Percentiles rank a stretch among this genome's conserved stretches.
phyloP scores from a whole-genome alignment of 2,113 vertebrate genomes.

The Sapajus apella region DNA sequence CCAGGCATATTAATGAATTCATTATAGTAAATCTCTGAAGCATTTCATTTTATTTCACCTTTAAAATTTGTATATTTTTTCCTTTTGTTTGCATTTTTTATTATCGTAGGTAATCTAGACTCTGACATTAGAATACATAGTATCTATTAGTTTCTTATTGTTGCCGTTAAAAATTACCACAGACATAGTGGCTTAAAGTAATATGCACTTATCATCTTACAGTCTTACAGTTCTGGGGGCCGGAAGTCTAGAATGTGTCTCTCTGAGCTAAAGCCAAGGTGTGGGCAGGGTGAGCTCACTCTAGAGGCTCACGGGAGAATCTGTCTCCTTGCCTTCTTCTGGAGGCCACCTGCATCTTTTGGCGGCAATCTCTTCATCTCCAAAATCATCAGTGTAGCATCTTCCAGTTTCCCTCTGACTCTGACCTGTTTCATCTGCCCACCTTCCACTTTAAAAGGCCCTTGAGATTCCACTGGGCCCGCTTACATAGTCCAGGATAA shows the following conservation, averaged over 20 bases:
- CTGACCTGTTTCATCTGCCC: neutral
- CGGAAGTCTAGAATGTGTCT: neutral
- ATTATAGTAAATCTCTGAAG: neutral
- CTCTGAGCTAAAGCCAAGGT: neutral
- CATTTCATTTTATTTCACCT: no score
- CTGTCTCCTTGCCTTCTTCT: neutral
- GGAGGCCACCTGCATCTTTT: neutral
- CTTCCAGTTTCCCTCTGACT: neutral
- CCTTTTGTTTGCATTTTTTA: no score
- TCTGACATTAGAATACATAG: neutral
- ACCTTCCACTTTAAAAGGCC: neutral
- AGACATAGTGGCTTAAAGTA: neutral
- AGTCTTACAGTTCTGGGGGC: neutral
- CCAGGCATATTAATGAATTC: neutral
- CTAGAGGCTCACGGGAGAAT: neutral
- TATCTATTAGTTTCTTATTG: neutral
- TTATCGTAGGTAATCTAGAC: no score
- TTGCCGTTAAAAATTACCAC: neutral
- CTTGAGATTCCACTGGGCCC: neutral
- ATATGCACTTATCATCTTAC: neutral
- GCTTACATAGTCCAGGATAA: neutral
- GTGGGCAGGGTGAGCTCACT: neutral
- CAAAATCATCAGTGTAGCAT: neutral
- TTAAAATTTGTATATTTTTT: no score
- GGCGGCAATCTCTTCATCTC: neutral